A percentile compares a stretch with the other conserved stretches of the same genome.
These are phyloP conservation scores for Beris morrisii DNA, from an alignment of 2,888 invertebrate genomes.

Conservation along the genomic window DNA sequence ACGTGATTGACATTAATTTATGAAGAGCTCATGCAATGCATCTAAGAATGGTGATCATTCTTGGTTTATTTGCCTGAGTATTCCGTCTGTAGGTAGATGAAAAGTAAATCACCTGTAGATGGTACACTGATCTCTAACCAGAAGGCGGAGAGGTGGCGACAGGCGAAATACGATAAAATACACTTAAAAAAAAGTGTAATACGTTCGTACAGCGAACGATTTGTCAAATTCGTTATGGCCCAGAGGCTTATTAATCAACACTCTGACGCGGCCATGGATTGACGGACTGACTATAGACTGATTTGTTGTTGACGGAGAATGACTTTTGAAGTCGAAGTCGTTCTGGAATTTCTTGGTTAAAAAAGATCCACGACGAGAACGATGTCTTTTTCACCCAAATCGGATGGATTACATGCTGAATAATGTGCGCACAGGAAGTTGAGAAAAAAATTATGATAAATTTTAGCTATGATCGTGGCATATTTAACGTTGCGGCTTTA, in stretches of 20 bases:
- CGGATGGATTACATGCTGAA: too few relatives aligned
- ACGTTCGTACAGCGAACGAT: slow-evolving; percentile 25
- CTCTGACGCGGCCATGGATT: slow-evolving; percentile 10
- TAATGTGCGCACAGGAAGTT: too few relatives aligned
- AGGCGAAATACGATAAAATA: slow-evolving; percentile 13
- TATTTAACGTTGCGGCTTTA: too few relatives aligned
- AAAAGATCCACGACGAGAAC: too few relatives aligned
- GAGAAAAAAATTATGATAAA: too few relatives aligned
- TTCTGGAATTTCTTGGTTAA: too few relatives aligned
- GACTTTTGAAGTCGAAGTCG: slow-evolving; percentile 4
- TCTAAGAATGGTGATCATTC: background rate
- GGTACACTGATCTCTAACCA: background rate
- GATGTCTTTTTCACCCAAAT: too few relatives aligned
- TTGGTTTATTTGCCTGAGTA: slow-evolving; percentile 3
- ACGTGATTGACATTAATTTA: slow-evolving; percentile 39
- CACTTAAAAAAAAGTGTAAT: slow-evolving; percentile 12
- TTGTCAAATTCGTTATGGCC: slow-evolving; percentile 39
- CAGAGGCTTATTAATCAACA: slow-evolving; percentile 37
- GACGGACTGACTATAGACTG: slow-evolving; percentile 5
- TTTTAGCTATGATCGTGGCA: too few relatives aligned
- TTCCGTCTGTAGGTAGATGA: slow-evolving; percentile 3
- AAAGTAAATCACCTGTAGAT: slow-evolving; percentile 37
- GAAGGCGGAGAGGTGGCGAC: slow-evolving; percentile 31
- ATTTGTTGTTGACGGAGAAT: slow-evolving; percentile 13
- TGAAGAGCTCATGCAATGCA: slow-evolving; percentile 26